A percentile compares a stretch with the other conserved stretches of the same genome.
Conservation (phyloP, 2,888 invertebrate genomes). For the Itoplectis maculator region DNA sequence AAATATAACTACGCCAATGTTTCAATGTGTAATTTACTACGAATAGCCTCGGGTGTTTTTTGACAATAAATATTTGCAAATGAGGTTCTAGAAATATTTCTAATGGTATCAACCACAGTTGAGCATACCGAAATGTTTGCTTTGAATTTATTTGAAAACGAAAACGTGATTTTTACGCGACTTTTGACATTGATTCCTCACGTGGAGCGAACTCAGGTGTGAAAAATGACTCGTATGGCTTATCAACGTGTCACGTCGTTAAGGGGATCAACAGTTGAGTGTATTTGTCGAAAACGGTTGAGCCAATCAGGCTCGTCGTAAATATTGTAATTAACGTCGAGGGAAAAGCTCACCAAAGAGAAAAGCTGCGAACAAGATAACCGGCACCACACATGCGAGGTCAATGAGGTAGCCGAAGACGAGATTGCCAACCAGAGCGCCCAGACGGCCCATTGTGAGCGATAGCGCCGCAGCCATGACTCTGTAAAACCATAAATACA, state of each 20-base stretch:
- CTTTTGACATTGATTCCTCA: background rate
- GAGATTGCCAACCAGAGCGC: conserved; percentile 91
- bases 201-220: background rate
- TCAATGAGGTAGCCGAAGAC: conserved; percentile 93
- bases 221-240: background rate
- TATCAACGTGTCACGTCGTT: background rate
- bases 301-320: background rate
- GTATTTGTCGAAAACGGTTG: conserved; percentile 3
- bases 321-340: conserved; percentile 13
- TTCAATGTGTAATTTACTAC: background rate
- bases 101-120: background rate
- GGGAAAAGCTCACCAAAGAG: conserved; percentile 88
- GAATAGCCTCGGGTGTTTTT: background rate
- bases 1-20: background rate
- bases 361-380: conserved; percentile 90
- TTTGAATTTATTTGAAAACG: background rate
- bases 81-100: background rate
- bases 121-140: background rate
- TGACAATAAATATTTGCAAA: background rate
- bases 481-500: conserved; percentile 83
- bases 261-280: background rate
- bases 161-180: background rate
- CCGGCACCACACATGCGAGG: conserved; percentile 91
- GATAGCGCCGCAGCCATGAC: conserved; percentile 94
- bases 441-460: conserved; percentile 91